These are phyloP conservation scores for Oostethus manadensis DNA, from an alignment of 2,113 vertebrate species.

Conservation along the genomic window DNA sequence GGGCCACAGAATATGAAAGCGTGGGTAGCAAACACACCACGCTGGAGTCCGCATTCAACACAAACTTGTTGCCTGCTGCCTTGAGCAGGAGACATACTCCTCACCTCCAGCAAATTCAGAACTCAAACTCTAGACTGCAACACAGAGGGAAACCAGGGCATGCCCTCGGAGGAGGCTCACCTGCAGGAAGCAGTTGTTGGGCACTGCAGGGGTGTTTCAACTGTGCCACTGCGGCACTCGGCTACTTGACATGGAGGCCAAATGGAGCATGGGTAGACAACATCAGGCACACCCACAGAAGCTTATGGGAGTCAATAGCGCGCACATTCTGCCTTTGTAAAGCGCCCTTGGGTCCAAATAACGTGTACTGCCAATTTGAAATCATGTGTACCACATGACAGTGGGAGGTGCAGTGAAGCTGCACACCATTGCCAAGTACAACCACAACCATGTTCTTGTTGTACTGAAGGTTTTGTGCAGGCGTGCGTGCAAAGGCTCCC, in stretches of 20 bases:
- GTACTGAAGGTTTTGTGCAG: too few relatives aligned
- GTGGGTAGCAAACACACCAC: too few relatives aligned
- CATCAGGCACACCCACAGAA: background rate
- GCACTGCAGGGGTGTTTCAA: slow-evolving; percentile 19
- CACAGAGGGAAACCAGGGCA: background rate
- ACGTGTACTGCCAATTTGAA: too few relatives aligned
- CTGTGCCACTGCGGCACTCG: slow-evolving; percentile 8
- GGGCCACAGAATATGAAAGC: background rate
- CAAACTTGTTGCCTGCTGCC: background rate
- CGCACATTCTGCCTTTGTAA: too few relatives aligned
- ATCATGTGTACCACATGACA: background rate
- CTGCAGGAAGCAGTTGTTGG: slow-evolving; percentile 19
- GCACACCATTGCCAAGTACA: too few relatives aligned
- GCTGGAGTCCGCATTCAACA: too few relatives aligned
- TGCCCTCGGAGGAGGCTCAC: slow-evolving; percentile 6
- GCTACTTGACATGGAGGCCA: background rate
- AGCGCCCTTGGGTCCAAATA: too few relatives aligned
- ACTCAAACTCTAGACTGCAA: background rate
- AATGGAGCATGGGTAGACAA: background rate
- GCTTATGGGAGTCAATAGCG: background rate
- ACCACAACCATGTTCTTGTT: too few relatives aligned
- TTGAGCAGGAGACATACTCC: background rate
- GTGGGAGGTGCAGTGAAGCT: too few relatives aligned
- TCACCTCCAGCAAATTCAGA: background rate
- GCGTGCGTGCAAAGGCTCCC: too few relatives aligned